Percentiles rank a stretch among this genome's conserved stretches.
phyloP scores from a whole-genome alignment of 1,140 invertebrate species.

The Hycleus cichorii region DNA sequence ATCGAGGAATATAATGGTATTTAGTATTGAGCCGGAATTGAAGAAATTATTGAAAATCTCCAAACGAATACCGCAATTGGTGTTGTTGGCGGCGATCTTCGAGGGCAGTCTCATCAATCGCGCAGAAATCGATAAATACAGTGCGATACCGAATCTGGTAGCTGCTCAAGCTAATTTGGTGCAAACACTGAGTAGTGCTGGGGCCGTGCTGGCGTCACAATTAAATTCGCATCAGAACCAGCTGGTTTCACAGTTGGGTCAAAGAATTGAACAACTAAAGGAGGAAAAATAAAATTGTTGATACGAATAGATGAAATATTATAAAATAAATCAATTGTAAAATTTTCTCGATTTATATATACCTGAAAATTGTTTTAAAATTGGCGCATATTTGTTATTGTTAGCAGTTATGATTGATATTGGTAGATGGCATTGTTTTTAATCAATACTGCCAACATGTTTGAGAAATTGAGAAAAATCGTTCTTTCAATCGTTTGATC shows the following conservation, averaged over 20 bases:
- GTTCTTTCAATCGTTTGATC: too few species aligned
- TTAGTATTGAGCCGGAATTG: conserved; percentile 53
- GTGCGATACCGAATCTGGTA: conserved; percentile 53
- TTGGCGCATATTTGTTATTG: too few species aligned
- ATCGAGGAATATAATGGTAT: conserved; percentile 52
- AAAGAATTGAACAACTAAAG: conserved; percentile 33
- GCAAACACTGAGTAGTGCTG: conserved; percentile 54
- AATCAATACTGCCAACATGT: too few species aligned
- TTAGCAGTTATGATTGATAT: too few species aligned
- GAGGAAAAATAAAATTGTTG: conserved; percentile 15
- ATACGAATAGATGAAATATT: too few species aligned
- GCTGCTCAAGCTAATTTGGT: conserved; percentile 54
- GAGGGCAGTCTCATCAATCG: conserved; percentile 56
- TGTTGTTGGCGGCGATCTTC: conserved; percentile 57
- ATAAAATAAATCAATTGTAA: too few species aligned
- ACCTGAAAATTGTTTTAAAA: too few species aligned
- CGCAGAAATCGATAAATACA: conserved; percentile 57
- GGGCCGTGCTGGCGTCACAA: conserved; percentile 53
- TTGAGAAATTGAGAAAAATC: too few species aligned
- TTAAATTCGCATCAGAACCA: conserved; percentile 60
- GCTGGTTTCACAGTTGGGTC: conserved; percentile 48
- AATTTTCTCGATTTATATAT: too few species aligned
- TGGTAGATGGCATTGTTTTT: too few species aligned
- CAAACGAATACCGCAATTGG: conserved; percentile 54
- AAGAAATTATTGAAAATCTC: conserved; percentile 50